Base-by-base conservation (phyloP, 2,888 invertebrate species). In the Chrysotoxum bicinctum region DNA sequence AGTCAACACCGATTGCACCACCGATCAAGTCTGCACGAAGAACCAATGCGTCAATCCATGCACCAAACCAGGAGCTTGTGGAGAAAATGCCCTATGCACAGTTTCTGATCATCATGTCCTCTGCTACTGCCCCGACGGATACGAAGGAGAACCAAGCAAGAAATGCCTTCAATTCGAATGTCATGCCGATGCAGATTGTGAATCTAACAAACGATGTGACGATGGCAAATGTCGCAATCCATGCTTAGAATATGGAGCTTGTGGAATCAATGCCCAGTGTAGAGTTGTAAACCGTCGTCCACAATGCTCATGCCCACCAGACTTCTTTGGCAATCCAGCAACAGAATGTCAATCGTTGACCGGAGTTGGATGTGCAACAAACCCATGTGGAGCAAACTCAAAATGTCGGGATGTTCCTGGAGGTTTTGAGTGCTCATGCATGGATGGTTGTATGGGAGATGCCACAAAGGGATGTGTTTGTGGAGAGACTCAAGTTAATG, bases 111-210 rank as follows among this genome's bases (percentile, higher is more conserved):
- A 97, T 91, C 94, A 96, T 50, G 95, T 96, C 54, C 94, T 98
- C 4, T 98, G 98, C 90, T 94, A 96, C 78, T 98, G 98, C 90
- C 97, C 97, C 0, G 96, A 96, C 89, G 97, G 97, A 16, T 96
- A 94, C 89, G 95, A 95, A 87, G 97, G 97, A 0, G 96, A 97
- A 90, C 96, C 97, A 0, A 94, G 94, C 77, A 94, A 94, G 87
- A 94, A 94, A 89, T 97, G 97, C 89, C 94, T 94, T 83, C 94
- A 95, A 85, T 95, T 96, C 87, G 96, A 97, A 92, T 98, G 98
- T 88, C 93, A 94, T 72, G 93, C 93, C 62, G 95, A 97, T 90
- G 93, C 94, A 9, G 97, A 97, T 89, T 98, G 98, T 89, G 95
- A 95, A 69, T 89, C 93, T 2, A 96, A 95, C 88, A 97, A 97